Evolutionary conservation across 2,797 vertebrate genomes (phyloP).

Genomic region (Argentina silus): DNA sequence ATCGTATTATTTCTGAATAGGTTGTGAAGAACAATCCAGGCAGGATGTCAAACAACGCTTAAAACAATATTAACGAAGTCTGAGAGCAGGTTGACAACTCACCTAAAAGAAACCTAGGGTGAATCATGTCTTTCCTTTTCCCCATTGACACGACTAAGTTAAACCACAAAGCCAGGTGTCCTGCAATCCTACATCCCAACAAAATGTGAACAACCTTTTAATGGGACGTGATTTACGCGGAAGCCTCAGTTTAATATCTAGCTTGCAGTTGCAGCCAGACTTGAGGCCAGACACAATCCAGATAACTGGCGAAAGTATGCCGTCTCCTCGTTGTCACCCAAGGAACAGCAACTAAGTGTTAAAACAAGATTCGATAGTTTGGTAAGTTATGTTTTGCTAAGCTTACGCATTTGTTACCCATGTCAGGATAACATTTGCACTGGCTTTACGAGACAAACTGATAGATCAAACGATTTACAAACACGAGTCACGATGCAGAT

Average conservation of each 20-base stretch:
- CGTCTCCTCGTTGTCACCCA: neutral
- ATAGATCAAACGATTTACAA: neutral
- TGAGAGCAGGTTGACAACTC: constrained; percentile 37
- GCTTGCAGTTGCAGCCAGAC: neutral
- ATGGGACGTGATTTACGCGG: neutral
- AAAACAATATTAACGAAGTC: neutral
- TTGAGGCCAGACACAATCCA: neutral
- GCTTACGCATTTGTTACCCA: neutral
- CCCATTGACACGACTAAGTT: constrained; percentile 69
- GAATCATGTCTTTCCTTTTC: constrained; percentile 83
- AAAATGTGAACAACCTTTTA: neutral
- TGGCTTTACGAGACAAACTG: neutral
- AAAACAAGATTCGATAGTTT: neutral
- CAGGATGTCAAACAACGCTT: neutral
- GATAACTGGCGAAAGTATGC: neutral
- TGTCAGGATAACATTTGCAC: neutral
- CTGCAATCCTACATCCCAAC: constrained; percentile 50
- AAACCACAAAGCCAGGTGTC: neutral
- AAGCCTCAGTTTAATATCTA: neutral
- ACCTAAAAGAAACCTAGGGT: constrained; percentile 75
- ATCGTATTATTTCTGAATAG: too few relatives aligned
- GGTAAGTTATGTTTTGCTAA: neutral
- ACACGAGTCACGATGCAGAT: too few relatives aligned
- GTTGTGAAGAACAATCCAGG: too few relatives aligned
- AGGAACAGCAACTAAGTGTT: neutral